Evolutionary conservation across 2,797 vertebrate genomes (phyloP), one percentile per base, ranked within the genome.

Genomic region (Myoxocephalus aenaeus): DNA sequence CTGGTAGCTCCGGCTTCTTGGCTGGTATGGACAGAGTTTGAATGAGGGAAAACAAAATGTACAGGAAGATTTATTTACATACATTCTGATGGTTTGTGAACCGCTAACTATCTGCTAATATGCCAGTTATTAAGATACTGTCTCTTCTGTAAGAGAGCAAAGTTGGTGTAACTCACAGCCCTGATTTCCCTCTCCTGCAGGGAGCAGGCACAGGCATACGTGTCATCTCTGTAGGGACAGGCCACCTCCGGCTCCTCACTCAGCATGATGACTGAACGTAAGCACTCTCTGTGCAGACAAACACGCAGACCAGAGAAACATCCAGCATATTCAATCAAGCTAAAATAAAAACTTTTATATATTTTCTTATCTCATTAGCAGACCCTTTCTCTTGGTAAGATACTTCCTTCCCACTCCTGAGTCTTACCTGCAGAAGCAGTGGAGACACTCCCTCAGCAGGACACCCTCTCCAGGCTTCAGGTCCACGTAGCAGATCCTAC

Each of bases 111-210:
- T 25, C 17, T 48, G 14, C 3, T 59, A 10, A 40, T 61, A 15
- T 2, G 7, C 5, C 14, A n/a, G 1, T 12, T 25, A 18, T 34
- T 56, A 42, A 22, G 13, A n/a, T 7, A 42, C 3, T 32, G n/a
- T 13, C 8, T 44, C 1, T 61, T 32, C 44, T 0, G 29, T 29
- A 32, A 27, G 17, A 27, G 17, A 40, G 11, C 0, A 61, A 29
- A 65, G 14, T 14, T 51, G 27, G 67, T 68, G 62, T 25, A 36
- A 91, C 96, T 95, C 89, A 97, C 96, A 83, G 96, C 96, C 81
- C 92, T 94, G 89, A 97, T 96, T 92, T 97, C 97, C 25, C 96
- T 92, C 90, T 97, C 96, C 88, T 96, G 97, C 81, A 97, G 92
- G 32, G 92, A 94, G 77, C 95, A 94, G 83, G 90, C 14, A 32